phyloP scores from a whole-genome alignment of 2,797 vertebrate species.

The Hipposideros larvatus region DNA sequence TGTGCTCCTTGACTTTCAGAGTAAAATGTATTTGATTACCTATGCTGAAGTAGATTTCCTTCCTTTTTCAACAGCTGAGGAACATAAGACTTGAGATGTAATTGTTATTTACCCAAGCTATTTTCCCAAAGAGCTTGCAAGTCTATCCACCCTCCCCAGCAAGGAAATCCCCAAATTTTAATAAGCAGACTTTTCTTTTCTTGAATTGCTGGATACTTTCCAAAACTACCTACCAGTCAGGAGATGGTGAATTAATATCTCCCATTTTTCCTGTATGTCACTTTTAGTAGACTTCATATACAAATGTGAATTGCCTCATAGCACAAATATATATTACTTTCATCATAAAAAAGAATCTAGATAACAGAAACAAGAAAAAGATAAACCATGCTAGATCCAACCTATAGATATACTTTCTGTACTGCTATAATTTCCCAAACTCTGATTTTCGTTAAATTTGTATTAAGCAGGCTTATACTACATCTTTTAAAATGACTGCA shows the following conservation, averaged over 20 bases:
- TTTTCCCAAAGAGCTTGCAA: neutral
- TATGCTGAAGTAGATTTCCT: neutral
- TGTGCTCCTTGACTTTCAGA: neutral
- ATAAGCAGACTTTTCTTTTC: neutral
- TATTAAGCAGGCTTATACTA: neutral
- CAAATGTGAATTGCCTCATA: neutral
- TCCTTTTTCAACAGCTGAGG: constrained; percentile 16
- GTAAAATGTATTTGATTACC: constrained; percentile 40
- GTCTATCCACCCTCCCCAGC: neutral
- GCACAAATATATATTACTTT: neutral
- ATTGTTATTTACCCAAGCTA: neutral
- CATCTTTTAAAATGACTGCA: neutral
- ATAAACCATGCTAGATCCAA: neutral
- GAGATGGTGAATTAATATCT: neutral
- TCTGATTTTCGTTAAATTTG: neutral
- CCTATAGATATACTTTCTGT: neutral
- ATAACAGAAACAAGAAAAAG: neutral
- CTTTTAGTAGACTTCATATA: neutral
- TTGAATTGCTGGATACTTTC: neutral
- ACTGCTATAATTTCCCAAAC: neutral
- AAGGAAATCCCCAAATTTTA: constrained; percentile 42
- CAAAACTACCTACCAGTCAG: neutral
- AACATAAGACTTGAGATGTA: neutral
- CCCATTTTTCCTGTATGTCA: neutral
- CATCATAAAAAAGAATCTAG: neutral